These are phyloP conservation scores for Caenorhabditis sp. DNA, from an alignment of 2,888 invertebrate species.

Conservation along the genomic window DNA sequence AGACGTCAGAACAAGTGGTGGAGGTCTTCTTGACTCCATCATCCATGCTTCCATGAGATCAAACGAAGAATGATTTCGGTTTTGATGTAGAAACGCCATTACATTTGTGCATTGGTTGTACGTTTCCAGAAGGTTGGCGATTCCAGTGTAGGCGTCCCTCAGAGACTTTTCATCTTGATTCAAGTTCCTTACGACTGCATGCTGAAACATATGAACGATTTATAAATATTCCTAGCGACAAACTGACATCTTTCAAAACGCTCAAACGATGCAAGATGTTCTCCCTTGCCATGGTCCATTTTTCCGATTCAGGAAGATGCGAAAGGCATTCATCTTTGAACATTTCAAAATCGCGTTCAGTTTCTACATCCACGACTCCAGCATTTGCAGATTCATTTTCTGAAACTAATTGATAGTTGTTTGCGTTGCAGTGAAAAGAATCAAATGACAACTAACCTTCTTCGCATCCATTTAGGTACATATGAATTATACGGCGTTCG, in stretches of 20 bases:
- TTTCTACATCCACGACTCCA: not conserved
- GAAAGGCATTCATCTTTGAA: not conserved
- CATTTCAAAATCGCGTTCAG: not conserved
- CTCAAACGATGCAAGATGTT: not conserved
- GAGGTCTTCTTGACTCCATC: conserved; percentile 10
- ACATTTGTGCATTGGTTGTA: conserved; percentile 7
- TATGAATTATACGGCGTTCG: not conserved
- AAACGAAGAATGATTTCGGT: not conserved
- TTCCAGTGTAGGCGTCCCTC: not conserved
- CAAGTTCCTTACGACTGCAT: not conserved
- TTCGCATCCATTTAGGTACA: conserved; percentile 3
- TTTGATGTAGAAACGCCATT: conserved; percentile 7
- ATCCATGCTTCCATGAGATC: conserved; percentile 41
- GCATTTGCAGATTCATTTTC: too few species aligned
- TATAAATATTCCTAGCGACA: too few species aligned
- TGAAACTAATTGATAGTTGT: too few species aligned
- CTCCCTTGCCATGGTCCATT: not conserved
- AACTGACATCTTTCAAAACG: too few species aligned
- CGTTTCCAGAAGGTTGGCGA: not conserved
- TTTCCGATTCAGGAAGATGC: not conserved
- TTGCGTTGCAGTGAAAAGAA: too few species aligned
- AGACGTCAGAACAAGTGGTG: not conserved
- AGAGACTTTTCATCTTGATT: not conserved
- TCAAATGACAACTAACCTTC: conserved; percentile 1
- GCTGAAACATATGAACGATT: too few species aligned